Percentiles rank a stretch among this genome's conserved stretches.
These are phyloP conservation scores for Zeugodacus cucurbitae DNA, from an alignment of 1,140 invertebrate species.

Conservation along the genomic window DNA sequence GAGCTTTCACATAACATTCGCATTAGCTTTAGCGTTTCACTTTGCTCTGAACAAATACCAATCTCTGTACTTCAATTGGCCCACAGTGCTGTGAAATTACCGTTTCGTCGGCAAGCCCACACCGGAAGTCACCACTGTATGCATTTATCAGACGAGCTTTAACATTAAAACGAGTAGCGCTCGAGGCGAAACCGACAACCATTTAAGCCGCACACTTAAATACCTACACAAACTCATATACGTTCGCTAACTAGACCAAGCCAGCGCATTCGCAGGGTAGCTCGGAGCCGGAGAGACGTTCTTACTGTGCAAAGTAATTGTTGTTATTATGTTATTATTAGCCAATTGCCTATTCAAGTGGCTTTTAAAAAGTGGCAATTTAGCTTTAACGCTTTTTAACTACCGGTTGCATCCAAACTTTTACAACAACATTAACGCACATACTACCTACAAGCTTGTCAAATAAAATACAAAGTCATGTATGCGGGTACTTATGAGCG, in stretches of 20 bases:
- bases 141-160: background rate
- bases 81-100: background rate
- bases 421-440: background rate
- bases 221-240: background rate
- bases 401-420: background rate
- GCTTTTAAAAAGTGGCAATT: slow-evolving; percentile 38
- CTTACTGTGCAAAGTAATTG: slow-evolving; percentile 11
- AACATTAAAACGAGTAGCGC: background rate
- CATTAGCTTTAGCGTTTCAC: too few species aligned
- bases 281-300: background rate
- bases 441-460: background rate
- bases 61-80: background rate
- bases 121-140: background rate
- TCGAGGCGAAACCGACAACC: background rate
- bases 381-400: slow-evolving; percentile 35
- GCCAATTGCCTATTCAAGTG: slow-evolving; percentile 37
- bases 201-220: background rate
- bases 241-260: background rate
- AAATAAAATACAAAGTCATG: background rate
- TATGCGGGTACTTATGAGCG: background rate
- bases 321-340: slow-evolving; percentile 39
- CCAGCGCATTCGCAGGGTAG: background rate
- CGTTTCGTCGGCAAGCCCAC: background rate
- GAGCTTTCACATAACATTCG: too few species aligned
- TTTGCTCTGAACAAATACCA: too few species aligned